These are phyloP conservation scores for Conistra vaccinii DNA, from an alignment of 2,888 invertebrate genomes.

Conservation along the genomic window DNA sequence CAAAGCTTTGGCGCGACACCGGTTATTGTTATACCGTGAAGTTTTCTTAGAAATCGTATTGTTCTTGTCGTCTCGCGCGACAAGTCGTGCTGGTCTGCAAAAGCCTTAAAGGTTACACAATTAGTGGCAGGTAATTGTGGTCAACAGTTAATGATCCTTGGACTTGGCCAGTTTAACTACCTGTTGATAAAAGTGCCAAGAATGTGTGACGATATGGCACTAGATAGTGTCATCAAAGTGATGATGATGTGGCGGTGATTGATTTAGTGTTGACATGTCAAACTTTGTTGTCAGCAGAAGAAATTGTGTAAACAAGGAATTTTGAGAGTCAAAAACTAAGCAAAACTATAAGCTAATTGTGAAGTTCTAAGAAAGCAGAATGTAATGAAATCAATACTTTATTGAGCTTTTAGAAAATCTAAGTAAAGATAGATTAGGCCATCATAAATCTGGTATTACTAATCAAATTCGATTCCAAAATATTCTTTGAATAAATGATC, in stretches of 20 bases:
- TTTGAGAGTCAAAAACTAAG: background rate
- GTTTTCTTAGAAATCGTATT: too few relatives aligned
- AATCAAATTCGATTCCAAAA: background rate
- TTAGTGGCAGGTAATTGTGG: constrained; percentile 23
- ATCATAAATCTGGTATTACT: background rate
- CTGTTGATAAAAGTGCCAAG: constrained; percentile 21
- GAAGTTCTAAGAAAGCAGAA: background rate
- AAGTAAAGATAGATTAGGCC: background rate
- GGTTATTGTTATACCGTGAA: too few relatives aligned
- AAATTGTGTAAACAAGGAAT: background rate
- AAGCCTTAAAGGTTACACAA: constrained; percentile 16
- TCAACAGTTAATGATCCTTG: constrained; percentile 36
- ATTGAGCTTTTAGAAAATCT: background rate
- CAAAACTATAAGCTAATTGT: background rate
- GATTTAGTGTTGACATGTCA: background rate
- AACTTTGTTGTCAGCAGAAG: background rate
- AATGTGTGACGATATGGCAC: background rate
- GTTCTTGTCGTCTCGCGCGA: too few relatives aligned
- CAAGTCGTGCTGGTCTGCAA: too few relatives aligned
- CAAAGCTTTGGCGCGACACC: too few relatives aligned
- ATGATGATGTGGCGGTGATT: constrained; percentile 3
- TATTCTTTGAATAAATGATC: constrained; percentile 17
- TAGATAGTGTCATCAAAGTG: constrained; percentile 1
- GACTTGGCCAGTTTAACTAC: constrained; percentile 36
- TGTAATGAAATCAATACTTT: background rate